phyloP scores from a whole-genome alignment of 2,888 invertebrate species.

The Acrobeloides nanus region DNA sequence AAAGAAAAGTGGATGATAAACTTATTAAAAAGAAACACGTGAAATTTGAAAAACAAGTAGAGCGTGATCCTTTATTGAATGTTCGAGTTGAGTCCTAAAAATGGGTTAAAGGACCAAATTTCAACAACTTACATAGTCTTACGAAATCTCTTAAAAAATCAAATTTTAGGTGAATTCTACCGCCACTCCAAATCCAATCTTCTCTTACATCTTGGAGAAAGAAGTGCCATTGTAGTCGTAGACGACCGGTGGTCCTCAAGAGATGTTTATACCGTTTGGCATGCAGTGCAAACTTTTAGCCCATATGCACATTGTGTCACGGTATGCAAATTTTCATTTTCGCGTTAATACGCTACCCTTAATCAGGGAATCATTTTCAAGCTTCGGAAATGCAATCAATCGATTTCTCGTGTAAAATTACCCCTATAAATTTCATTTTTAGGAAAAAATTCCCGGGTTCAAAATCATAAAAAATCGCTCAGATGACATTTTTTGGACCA shows the following conservation, averaged over 20 bases:
- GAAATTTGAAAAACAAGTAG: too few relatives aligned
- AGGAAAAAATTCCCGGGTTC: too few relatives aligned
- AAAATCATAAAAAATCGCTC: too few relatives aligned
- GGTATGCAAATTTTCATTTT: background rate
- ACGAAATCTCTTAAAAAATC: background rate
- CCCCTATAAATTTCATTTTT: too few relatives aligned
- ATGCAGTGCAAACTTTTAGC: conserved; percentile 18
- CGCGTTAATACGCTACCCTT: background rate
- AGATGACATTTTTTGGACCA: too few relatives aligned
- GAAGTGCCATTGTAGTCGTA: conserved; percentile 17
- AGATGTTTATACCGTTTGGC: conserved; percentile 17
- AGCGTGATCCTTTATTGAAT: too few relatives aligned
- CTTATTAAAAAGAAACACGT: too few relatives aligned
- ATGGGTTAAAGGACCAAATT: background rate
- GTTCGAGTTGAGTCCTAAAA: background rate
- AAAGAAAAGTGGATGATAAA: too few relatives aligned
- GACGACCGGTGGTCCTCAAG: conserved; percentile 23
- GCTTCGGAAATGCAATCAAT: too few relatives aligned
- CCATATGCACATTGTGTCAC: conserved; percentile 18
- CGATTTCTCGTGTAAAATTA: too few relatives aligned
- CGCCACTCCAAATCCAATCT: conserved; percentile 14
- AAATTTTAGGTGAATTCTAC: conserved; percentile 20
- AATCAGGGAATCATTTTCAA: background rate
- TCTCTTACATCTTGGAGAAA: conserved; percentile 19
- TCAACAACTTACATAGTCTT: too few relatives aligned